Evolutionary conservation across 2,113 vertebrate genomes (phyloP), one percentile per base, ranked within the genome.

Genomic region (Labrus mixtus): DNA sequence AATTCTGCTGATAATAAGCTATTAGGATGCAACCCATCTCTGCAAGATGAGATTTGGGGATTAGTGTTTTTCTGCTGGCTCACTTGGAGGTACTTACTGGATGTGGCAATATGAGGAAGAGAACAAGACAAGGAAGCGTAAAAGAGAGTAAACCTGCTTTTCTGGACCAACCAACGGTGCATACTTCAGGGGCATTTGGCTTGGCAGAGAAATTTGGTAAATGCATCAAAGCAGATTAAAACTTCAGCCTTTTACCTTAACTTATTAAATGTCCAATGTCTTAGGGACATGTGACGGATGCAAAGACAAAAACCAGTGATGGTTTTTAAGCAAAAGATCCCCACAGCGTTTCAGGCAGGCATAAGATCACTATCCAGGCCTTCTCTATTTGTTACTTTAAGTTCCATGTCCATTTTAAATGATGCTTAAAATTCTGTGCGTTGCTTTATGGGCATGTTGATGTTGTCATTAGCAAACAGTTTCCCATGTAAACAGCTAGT

Each of bases 1-100:
- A 67, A 66, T 61, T 6, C 15, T 62, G 61, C 83, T 84, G 73
- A 22, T 86, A 74, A 82, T 81, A 73, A 71, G 48, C 60, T 81
- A 68, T 82, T 85, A 64, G 82, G 81, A 78, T 84, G 66, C 75
- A 55, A 25, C 73, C 29, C 68, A 33, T 57, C 41, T 87, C 79
- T 75, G 78, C 67, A 68, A 63, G 63, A 77, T 39, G 29, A 76
- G 64, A 82, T 82, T 84, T 72, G 37, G 29, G 78, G 78, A 85
- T 88, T 87, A 83, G 55, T 68, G 54, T 82, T 76, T 64, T 62
- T 62, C 73, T 41, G 58, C 62, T 69, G 50, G 62, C 69, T 78
- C 57, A 56, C 11, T 64, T 20, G 25, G 72, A 71, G 67, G 19
- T 56, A 51, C 29, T 76, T 25, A 46, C 45, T 81, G 58, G 78